A percentile compares a stretch with the other conserved stretches of the same genome.
Conservation (phyloP, 1,140 invertebrate species). For the Triops longicaudatus region DNA sequence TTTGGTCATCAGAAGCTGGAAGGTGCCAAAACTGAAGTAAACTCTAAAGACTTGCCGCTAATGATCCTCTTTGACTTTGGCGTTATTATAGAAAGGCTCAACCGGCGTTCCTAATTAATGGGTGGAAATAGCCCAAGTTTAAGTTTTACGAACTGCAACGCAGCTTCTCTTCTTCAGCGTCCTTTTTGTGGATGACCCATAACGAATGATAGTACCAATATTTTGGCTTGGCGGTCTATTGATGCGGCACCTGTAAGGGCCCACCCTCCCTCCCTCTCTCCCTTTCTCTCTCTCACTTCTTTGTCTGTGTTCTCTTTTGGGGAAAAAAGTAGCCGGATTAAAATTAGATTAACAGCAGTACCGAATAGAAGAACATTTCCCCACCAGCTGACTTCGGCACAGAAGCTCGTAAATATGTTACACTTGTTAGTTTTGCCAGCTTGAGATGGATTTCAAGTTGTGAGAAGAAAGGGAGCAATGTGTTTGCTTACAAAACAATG, state of each 20-base stretch:
- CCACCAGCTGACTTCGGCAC: neutral
- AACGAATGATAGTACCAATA: neutral
- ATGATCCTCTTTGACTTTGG: neutral
- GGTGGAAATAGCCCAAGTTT: neutral
- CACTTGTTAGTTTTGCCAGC: neutral
- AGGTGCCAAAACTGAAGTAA: neutral
- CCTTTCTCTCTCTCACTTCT: too few species aligned
- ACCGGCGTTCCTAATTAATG: neutral
- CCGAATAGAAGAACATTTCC: neutral
- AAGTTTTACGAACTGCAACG: neutral
- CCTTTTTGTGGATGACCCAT: neutral
- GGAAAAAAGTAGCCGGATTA: neutral
- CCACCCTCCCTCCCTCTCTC: too few species aligned
- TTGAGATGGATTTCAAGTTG: neutral
- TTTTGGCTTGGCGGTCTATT: neutral
- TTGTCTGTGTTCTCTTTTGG: neutral
- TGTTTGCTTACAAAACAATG: neutral
- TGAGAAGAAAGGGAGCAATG: neutral
- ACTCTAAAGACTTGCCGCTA: constrained; percentile 1
- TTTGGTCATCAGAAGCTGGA: neutral
- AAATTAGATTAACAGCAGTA: neutral
- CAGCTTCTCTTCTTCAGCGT: neutral
- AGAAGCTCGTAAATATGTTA: neutral
- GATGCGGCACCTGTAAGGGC: neutral
- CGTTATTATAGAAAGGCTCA: neutral